phyloP scores from a whole-genome alignment of 2,888 invertebrate genomes.

The Lithophane socia region DNA sequence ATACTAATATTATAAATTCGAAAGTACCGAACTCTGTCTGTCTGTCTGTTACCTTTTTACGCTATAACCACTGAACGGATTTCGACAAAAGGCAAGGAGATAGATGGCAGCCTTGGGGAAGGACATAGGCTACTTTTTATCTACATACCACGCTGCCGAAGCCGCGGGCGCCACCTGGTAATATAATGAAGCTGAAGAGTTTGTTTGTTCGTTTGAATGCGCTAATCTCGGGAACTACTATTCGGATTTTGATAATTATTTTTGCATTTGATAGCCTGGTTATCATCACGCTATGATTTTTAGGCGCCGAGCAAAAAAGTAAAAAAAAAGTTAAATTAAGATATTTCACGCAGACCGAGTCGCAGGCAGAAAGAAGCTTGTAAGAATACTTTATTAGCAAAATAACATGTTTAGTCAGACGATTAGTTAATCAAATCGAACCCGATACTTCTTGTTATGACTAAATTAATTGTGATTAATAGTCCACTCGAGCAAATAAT shows the following conservation, averaged over 20 bases:
- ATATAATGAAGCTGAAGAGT: not conserved
- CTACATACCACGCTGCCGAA: no score
- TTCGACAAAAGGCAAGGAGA: no score
- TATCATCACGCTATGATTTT: not conserved
- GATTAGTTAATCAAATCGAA: conserved; percentile 59
- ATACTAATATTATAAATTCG: no score
- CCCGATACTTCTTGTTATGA: conserved; percentile 68
- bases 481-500: conserved; percentile 70
- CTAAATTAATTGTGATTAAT: conserved; percentile 74
- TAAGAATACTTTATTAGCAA: conserved; percentile 39
- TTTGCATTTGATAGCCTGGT: not conserved
- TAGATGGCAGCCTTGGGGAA: no score
- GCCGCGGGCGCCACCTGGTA: no score
- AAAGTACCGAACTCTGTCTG: no score
- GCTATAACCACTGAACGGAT: no score
- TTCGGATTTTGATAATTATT: not conserved
- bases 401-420: conserved; percentile 50
- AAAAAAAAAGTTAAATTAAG: not conserved
- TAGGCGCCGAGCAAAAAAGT: not conserved
- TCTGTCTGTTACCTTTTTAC: no score
- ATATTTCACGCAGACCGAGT: not conserved
- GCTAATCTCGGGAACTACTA: not conserved
- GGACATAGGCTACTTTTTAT: no score
- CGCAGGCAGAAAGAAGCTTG: not conserved
- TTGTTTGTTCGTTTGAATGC: not conserved